Conservation (phyloP, 2,888 invertebrate species). For the Iselma pallidipennis region DNA sequence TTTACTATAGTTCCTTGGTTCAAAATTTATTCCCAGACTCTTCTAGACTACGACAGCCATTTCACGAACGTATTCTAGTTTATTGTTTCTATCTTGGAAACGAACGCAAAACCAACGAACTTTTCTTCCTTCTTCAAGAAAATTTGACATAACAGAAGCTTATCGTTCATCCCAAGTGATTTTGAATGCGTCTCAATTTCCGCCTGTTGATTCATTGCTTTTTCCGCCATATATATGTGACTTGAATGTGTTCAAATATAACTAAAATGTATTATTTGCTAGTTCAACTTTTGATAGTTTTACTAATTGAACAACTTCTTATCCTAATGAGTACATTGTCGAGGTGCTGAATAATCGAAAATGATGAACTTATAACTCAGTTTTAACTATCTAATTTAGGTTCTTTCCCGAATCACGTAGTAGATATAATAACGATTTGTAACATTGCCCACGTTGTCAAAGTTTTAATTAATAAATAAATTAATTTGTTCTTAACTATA, state of each 20-base stretch:
- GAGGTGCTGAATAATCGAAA: background rate
- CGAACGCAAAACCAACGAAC: too few relatives aligned
- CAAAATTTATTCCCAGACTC: too few relatives aligned
- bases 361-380: background rate
- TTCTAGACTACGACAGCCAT: too few relatives aligned
- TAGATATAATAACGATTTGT: too few relatives aligned
- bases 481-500: too few relatives aligned
- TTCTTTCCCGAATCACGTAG: too few relatives aligned
- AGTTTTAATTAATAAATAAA: background rate
- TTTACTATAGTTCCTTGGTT: too few relatives aligned
- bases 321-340: too few relatives aligned
- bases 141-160: background rate
- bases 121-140: too few relatives aligned
- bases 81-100: too few relatives aligned
- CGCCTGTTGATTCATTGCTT: background rate
- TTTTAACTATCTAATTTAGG: background rate
- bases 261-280: background rate
- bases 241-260: background rate
- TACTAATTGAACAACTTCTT: background rate
- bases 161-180: background rate
- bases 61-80: too few relatives aligned
- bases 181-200: background rate
- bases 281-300: background rate
- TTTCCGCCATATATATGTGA: background rate
- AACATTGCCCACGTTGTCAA: too few relatives aligned